Evolutionary conservation across 2,888 invertebrate genomes (phyloP), one percentile per base, ranked within the genome.

Genomic region (Caenorhabditis sinica): DNA sequence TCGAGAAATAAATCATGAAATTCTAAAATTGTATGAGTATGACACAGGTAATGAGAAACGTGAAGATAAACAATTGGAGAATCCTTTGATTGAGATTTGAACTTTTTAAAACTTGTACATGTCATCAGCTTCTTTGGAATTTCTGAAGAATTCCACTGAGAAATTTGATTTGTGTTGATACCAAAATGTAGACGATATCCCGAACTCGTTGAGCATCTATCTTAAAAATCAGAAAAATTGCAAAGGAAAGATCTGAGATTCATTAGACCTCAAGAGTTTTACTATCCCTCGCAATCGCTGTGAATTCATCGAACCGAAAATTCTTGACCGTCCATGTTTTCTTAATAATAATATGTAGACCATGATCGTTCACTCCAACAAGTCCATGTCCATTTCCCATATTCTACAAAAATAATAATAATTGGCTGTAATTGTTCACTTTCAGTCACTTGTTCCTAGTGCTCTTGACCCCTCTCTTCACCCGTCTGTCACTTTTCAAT

Each of bases 131-230:
- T 40, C 56, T 40, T 51, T 79, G 83, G 49, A 83, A 74, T 36
- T 79, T 83, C 33, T 69, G 73, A n/a, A 83, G 71, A 23, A 83
- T 83, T 65, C 73, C 83, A 56, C 49, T 74, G 45, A 83, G 73
- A 73, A 83, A 83, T 28, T 83, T 83, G 60, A 83, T 83, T 79
- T 83, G 83, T 20, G 83, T 83, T 0, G 83, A 83, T n/a, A 79
- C 74, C 15, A 83, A 40, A 9, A 74, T 79, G 56, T 74, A 74
- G 11, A 71, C 49, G 5, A 53, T 33, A 20, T 73, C 65, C 23
- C 74, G 56, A 13, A 36, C 45, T 58, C 83, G 61, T 53, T 79
- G 77, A 6, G 83, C 83, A 33, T 83, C 77, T 9, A 83, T 83
- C 79, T 83, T 61, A 43, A 83, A 63, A 15, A 5, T 17, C 25